A percentile compares a stretch with the other conserved stretches of the same genome.
Evolutionary conservation across 2,888 invertebrate genomes (phyloP).

Genomic region (Archips crataeganus): DNA sequence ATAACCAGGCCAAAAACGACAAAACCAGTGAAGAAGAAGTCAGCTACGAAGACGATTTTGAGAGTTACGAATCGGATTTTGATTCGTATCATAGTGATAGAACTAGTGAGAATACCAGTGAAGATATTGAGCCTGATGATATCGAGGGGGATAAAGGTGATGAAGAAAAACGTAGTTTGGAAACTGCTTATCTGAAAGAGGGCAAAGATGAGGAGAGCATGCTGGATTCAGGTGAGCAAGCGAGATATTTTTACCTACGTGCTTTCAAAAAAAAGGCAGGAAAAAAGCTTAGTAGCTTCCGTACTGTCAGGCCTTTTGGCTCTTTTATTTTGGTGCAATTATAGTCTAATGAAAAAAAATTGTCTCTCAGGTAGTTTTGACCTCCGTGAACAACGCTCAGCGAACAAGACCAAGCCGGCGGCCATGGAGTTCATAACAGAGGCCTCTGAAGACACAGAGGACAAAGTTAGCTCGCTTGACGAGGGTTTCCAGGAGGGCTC

Average conservation of each 20-base stretch:
- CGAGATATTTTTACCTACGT: background rate
- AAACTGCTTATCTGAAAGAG: conserved; percentile 49
- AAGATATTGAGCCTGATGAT: conserved; percentile 32
- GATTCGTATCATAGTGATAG: conserved; percentile 74
- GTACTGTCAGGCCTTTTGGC: too few relatives aligned
- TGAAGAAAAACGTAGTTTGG: conserved; percentile 24
- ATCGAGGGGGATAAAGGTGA: conserved; percentile 35
- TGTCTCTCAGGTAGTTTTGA: conserved; percentile 70
- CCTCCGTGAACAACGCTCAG: conserved; percentile 69
- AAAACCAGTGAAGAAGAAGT: conserved; percentile 69
- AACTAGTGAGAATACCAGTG: conserved; percentile 31
- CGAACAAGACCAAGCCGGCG: conserved; percentile 56
- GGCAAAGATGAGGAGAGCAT: conserved; percentile 72
- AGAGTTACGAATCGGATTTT: conserved; percentile 82
- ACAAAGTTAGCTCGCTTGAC: conserved; percentile 65
- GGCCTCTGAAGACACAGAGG: conserved; percentile 47
- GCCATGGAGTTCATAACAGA: conserved; percentile 69
- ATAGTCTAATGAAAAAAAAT: background rate
- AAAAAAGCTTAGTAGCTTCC: too few relatives aligned
- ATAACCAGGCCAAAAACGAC: conserved; percentile 48
- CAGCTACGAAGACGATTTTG: conserved; percentile 82
- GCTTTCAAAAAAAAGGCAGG: too few relatives aligned
- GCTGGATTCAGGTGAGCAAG: conserved; percentile 73
- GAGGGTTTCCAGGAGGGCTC: conserved; percentile 78
- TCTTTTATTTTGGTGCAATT: too few relatives aligned